phyloP scores from a whole-genome alignment of 2,113 vertebrate genomes.

The Peucedramus taeniatus region DNA sequence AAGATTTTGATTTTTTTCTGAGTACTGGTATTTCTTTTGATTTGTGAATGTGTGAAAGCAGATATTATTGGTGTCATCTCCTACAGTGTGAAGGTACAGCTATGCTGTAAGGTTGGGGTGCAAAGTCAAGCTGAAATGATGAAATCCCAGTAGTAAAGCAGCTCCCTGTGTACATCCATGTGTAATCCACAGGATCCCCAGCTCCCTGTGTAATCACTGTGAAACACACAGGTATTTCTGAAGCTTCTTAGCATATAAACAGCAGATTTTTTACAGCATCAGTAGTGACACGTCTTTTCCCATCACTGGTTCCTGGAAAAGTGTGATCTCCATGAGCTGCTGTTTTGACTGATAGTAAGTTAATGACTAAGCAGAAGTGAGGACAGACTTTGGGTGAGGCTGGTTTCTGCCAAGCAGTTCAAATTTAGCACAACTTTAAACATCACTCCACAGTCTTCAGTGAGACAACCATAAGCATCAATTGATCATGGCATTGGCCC shows the following conservation, averaged over 20 bases:
- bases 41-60: not conserved
- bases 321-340: not conserved
- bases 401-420: not conserved
- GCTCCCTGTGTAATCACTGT: not conserved
- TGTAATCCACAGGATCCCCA: not conserved
- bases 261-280: not conserved
- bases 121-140: not conserved
- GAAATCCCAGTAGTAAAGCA: not conserved
- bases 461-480: not conserved
- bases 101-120: not conserved
- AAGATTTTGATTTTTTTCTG: not conserved
- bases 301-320: not conserved
- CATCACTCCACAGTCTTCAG: not conserved
- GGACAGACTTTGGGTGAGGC: not conserved
- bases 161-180: not conserved
- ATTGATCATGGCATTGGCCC: not conserved
- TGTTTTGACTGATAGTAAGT: not conserved
- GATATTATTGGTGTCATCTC: not conserved
- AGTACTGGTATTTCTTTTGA: not conserved
- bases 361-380: not conserved
- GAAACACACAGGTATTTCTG: not conserved
- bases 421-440: not conserved
- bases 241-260: not conserved
- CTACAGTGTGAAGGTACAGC: not conserved
- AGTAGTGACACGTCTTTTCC: rapidly evolving